Base-by-base conservation (phyloP, 2,797 vertebrate genomes). In the Cephalopachus bancanus region DNA sequence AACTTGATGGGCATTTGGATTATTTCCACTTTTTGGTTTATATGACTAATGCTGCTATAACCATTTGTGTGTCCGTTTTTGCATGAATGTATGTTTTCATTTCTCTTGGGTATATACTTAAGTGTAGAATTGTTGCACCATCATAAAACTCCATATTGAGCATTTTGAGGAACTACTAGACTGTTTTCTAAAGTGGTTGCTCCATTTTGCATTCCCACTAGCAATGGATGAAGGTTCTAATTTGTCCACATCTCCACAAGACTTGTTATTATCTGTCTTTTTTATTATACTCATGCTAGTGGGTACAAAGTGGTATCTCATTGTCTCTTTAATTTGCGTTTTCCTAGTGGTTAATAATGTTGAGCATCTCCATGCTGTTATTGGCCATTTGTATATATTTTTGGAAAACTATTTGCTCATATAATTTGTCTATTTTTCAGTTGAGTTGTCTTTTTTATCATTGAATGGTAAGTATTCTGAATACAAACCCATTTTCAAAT, bases 381-480 rank as follows among this genome's bases (percentile, higher is more conserved):
- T 15, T 59, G 49, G 69, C 28, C 7, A 89, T 59, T 83, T 74
- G 28, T 37, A 24, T 49, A 60, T 37, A 4, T 89, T 81, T 53
- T 53, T 51, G 28, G 44, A 85, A 85, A 91, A 85, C 81, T 91
- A n/a, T 75, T 75, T 2, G 75, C 30, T 78, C 60, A 71, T 33
- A 78, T 71, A 10, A 53, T n/a, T 71, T 94, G 55, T 37, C n/a
- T 5, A 72, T 62, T 91, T 91, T 79, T 28, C 7, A 37, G 17
- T 80, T 28, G 26, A 80, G 33, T 81, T 91, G 37, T 24, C 26
- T 80, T 91, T 91, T 91, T 81, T 72, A 81, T n/a, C 20, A 72
- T 19, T 60, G 28, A 51, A 10, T 51, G 15, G 17, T 79, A 60
- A 90, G 55, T 83, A 78, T 37, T 71, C 28, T 85, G 83, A 24